Evolutionary conservation across 2,113 vertebrate genomes (phyloP).

Genomic region (Brienomyrus longianalis): DNA sequence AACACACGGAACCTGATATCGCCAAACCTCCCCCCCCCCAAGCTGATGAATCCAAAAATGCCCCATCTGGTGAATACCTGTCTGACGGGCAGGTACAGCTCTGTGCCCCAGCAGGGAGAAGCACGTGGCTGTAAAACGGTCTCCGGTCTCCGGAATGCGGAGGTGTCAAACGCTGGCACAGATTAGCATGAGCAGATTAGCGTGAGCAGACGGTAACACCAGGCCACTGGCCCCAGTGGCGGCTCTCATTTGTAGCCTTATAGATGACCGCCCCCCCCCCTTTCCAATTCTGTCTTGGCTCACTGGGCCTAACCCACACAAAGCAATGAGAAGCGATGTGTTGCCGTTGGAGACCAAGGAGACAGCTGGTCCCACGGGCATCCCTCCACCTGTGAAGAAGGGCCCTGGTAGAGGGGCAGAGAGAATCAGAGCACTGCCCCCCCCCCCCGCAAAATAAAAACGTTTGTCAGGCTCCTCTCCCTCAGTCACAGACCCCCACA

Average conservation of each 20-base stretch:
- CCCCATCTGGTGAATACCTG: background rate
- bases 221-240: background rate
- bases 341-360: conserved; percentile 29
- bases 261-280: background rate
- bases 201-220: background rate
- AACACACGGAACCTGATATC: background rate
- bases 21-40: background rate
- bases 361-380: conserved; percentile 22
- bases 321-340: background rate
- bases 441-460: background rate
- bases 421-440: conserved; percentile 16
- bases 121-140: background rate
- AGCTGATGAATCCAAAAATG: background rate
- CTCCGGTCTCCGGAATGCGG: background rate
- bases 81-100: background rate
- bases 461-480: background rate
- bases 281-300: background rate
- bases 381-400: conserved; percentile 41
- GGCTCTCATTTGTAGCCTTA: background rate
- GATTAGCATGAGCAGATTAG: background rate
- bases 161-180: background rate
- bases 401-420: conserved; percentile 20
- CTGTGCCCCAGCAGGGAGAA: background rate
- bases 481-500: background rate
- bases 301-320: conserved; percentile 9